Evolutionary conservation across 2,888 invertebrate genomes (phyloP).

Genomic region (Pristionchus entomophagus): DNA sequence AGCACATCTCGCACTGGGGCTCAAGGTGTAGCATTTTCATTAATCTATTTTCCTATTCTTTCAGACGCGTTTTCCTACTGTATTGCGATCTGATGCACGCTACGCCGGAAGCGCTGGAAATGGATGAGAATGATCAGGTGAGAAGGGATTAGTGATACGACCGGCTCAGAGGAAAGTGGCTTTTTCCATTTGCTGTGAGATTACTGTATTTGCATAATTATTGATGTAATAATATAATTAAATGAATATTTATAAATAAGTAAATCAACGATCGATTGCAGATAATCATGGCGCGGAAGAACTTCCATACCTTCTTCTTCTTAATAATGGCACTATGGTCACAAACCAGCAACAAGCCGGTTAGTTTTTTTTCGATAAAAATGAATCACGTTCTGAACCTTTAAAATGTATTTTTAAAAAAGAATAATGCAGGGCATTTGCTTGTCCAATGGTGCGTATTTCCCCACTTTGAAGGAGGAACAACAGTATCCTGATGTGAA

Average conservation of each 20-base stretch:
- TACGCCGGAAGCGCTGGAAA: constrained; percentile 48
- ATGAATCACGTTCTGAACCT: neutral
- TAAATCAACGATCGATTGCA: constrained; percentile 32
- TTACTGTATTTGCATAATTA: too few species aligned
- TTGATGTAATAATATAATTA: too few species aligned
- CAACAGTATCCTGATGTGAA: constrained; percentile 52
- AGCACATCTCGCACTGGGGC: too few species aligned
- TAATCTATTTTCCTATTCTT: too few species aligned
- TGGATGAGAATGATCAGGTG: constrained; percentile 52
- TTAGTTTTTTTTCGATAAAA: neutral
- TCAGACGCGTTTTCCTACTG: constrained; percentile 17
- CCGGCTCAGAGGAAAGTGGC: neutral
- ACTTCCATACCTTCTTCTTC: constrained; percentile 71
- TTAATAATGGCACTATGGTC: constrained; percentile 65
- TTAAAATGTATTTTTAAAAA: neutral
- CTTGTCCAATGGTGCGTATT: constrained; percentile 70
- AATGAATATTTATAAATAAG: too few species aligned
- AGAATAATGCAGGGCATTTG: constrained; percentile 60
- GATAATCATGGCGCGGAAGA: constrained; percentile 63
- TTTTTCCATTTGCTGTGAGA: too few species aligned
- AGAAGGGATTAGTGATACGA: neutral
- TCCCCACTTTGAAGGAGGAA: constrained; percentile 55
- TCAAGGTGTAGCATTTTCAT: too few species aligned
- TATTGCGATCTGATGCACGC: constrained; percentile 1
- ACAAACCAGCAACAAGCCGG: constrained; percentile 44